Base-by-base conservation (phyloP, 2,888 invertebrate species). In the Acleris sparsana region DNA sequence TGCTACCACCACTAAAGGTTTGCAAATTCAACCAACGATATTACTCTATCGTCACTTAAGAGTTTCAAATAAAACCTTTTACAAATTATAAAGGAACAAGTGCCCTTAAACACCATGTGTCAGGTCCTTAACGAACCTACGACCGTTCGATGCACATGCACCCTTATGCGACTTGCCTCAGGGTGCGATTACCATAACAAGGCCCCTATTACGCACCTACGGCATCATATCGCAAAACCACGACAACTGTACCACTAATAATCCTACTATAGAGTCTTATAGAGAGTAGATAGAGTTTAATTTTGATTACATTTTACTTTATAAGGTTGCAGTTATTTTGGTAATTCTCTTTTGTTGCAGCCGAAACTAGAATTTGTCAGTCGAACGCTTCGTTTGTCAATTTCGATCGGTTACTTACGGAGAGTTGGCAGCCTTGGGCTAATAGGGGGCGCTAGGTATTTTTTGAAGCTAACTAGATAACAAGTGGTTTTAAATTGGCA, bases 401-500 rank as follows among this genome's bases (percentile, higher is more conserved):
- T 92, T 85, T 85, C 83, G 83, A 89, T 92, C 87, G 93, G 92
- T 93, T 93, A 92, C 81, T 78, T 79, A 82, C 86, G 84, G 84
- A 77, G 82, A 77, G 87, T 84, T 77, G 83, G 76, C 86, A 83
- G 92, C 92, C 92, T 79, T 75, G 73, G 92, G 92, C 90, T 85
- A 88, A 86, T 84, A 22, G 78, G 90, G 86, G 86, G 80, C 75
- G 80, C 81, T 89, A 91, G 90, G 89, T 89, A 91, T 92, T 92
- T 91, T 89, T 91, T 86, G 85, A 81, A 80, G 78, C 89, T 92
- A 92, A 92, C 92, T 92, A 92, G 90, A 90, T 92, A 92, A 92
- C 92, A 90, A 92, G 92, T 92, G 92, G 92, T 89, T 92, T 91
- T 84, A 90, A 92, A 92, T 92, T 92, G 88, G 84, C 85, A 92